Evolutionary conservation across 2,797 vertebrate genomes (phyloP).

Genomic region (Huso huso): DNA sequence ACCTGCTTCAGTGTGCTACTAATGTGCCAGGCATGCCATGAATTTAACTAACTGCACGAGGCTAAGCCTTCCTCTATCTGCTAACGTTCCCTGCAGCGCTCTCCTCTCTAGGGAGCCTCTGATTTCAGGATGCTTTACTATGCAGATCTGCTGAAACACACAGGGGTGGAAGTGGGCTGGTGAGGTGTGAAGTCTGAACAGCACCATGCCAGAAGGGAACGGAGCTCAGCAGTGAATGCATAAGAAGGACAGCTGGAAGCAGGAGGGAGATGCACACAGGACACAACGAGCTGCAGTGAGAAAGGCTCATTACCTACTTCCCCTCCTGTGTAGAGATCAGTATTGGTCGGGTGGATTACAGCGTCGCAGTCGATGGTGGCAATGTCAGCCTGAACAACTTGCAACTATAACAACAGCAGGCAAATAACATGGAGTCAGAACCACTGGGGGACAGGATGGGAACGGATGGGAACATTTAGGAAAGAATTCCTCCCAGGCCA

Average conservation of each 20-base stretch:
- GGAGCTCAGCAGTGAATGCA: too few species aligned
- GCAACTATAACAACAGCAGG: conserved; percentile 85
- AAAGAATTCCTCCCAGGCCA: conserved; percentile 2
- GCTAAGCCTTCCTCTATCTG: too few species aligned
- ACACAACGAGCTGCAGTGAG: conserved; percentile 10
- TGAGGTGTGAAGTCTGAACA: too few species aligned
- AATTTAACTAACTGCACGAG: too few species aligned
- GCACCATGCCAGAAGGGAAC: too few species aligned
- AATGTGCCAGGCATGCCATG: too few species aligned
- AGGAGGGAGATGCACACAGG: background rate
- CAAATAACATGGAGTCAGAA: conserved; percentile 43
- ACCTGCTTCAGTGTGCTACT: too few species aligned
- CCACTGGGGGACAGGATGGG: conserved; percentile 39
- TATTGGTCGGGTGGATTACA: conserved; percentile 98
- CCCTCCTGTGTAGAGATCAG: conserved; percentile 94
- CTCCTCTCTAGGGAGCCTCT: too few species aligned
- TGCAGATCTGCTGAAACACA: too few species aligned
- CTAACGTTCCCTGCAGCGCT: too few species aligned
- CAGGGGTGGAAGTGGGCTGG: too few species aligned
- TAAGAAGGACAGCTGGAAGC: conserved; percentile 24
- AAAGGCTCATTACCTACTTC: conserved; percentile 98
- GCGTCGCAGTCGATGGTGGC: conserved; percentile 95
- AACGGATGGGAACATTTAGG: conserved; percentile 19
- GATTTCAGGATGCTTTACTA: too few species aligned
- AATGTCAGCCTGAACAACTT: conserved; percentile 99